phyloP scores from a whole-genome alignment of 2,888 invertebrate species.

The Odontomyia ornata region DNA sequence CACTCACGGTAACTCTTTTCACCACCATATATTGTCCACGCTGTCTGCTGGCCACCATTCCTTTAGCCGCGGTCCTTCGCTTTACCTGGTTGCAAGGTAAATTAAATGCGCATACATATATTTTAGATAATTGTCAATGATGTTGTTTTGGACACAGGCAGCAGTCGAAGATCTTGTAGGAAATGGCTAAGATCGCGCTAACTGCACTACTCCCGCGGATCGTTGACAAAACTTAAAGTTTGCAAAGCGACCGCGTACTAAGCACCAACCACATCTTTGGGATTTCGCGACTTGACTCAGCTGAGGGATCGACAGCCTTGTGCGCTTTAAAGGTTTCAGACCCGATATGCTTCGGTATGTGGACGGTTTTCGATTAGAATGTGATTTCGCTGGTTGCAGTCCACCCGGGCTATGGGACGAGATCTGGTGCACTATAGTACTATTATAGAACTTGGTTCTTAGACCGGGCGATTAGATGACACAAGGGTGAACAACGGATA shows the following conservation, averaged over 20 bases:
- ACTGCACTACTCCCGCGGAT: constrained; percentile 27
- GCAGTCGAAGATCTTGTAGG: constrained; percentile 42
- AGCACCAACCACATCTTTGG: constrained; percentile 7
- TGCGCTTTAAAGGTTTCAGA: not conserved
- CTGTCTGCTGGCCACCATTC: constrained; percentile 22
- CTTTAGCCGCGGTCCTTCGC: not conserved
- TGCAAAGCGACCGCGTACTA: constrained; percentile 20
- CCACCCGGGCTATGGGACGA: not conserved
- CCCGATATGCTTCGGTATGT: not conserved
- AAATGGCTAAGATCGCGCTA: constrained; percentile 40
- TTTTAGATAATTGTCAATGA: constrained; percentile 41
- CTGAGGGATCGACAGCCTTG: constrained; percentile 32
- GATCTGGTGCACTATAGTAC: constrained; percentile 29
- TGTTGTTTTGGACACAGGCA: constrained; percentile 42
- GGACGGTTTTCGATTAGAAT: constrained; percentile 37
- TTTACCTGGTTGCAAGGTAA: constrained; percentile 30
- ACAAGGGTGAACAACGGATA: constrained; percentile 12
- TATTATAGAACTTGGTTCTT: not conserved
- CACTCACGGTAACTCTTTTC: not conserved
- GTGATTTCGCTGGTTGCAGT: constrained; percentile 22
- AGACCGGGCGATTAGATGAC: constrained; percentile 33
- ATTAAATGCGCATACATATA: constrained; percentile 36
- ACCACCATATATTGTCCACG: constrained; percentile 11
- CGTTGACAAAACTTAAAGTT: constrained; percentile 36
- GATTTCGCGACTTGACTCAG: not conserved